These are phyloP conservation scores for Phenganax marumi DNA, from an alignment of 92 coral and sea anemone species.

Conservation along the genomic window DNA sequence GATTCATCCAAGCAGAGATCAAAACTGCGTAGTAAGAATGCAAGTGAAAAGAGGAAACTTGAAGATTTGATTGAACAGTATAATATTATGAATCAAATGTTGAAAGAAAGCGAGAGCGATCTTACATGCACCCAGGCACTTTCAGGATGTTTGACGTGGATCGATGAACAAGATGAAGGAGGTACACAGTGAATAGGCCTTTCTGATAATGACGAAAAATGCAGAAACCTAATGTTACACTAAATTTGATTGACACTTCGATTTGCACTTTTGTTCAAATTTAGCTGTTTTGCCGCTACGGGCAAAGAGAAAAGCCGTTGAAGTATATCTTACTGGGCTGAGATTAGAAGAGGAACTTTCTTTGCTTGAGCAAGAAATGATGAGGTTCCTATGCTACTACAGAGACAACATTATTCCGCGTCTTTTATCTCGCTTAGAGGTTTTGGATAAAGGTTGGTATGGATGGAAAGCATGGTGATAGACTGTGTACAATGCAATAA, in stretches of 20 bases:
- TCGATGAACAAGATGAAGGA: constrained; percentile 14
- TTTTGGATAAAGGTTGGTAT: constrained; percentile 7
- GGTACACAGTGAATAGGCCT: constrained; percentile 11
- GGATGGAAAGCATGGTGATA: background rate
- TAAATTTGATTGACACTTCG: background rate
- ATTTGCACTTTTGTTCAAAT: background rate
- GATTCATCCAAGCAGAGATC: constrained; percentile 42
- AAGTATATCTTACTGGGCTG: constrained; percentile 11
- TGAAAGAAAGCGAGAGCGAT: constrained; percentile 6
- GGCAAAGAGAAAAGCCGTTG: constrained; percentile 19
- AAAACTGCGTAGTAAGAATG: constrained; percentile 33
- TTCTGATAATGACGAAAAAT: background rate
- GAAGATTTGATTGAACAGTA: constrained; percentile 28
- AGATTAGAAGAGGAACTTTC: constrained; percentile 11
- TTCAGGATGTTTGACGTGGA: constrained; percentile 16
- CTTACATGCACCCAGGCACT: constrained; percentile 17
- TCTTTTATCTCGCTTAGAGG: constrained; percentile 7
- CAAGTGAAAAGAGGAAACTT: constrained; percentile 23
- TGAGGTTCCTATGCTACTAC: constrained; percentile 20
- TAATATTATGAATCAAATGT: constrained; percentile 15
- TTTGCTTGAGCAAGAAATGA: constrained; percentile 20
- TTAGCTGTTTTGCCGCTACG: constrained; percentile 21
- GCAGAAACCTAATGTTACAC: background rate
- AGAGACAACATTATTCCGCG: constrained; percentile 22
- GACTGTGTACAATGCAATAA: background rate